Evolutionary conservation across 2,113 vertebrate genomes (phyloP).

Genomic region (Phoxinus phoxinus): DNA sequence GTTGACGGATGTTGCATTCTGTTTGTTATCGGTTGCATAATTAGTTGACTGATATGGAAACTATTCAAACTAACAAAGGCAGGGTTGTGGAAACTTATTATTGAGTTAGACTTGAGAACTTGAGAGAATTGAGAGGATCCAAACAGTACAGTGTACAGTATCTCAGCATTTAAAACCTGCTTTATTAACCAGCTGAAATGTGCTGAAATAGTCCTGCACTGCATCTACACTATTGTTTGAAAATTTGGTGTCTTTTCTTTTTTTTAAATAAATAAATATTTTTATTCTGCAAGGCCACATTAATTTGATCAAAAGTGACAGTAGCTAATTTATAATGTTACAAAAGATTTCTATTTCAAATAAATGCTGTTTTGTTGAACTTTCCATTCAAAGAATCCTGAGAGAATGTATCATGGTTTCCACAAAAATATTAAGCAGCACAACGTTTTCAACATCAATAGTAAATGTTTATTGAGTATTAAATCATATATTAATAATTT

Average conservation of each 20-base stretch:
- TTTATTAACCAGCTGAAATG: background rate
- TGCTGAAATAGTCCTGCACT: background rate
- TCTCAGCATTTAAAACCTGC: background rate
- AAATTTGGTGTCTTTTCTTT: background rate
- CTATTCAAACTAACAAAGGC: background rate
- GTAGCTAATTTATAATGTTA: background rate
- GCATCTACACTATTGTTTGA: background rate
- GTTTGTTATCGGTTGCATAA: slow-evolving; percentile 13
- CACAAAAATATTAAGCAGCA: too few relatives aligned
- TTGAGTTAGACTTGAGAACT: background rate
- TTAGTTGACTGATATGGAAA: background rate
- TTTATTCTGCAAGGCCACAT: background rate
- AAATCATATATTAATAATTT: too few relatives aligned
- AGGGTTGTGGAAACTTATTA: background rate
- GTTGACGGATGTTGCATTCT: slow-evolving; percentile 11
- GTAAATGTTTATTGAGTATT: too few relatives aligned
- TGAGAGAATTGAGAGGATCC: background rate
- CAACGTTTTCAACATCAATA: too few relatives aligned
- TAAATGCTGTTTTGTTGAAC: background rate
- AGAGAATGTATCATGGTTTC: too few relatives aligned
- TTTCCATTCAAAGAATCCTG: too few relatives aligned
- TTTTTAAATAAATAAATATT: background rate
- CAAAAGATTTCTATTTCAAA: background rate
- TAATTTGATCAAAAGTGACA: background rate
- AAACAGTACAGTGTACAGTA: background rate